phyloP scores from a whole-genome alignment of 1,140 invertebrate genomes.

The Zaprionus capensis region DNA sequence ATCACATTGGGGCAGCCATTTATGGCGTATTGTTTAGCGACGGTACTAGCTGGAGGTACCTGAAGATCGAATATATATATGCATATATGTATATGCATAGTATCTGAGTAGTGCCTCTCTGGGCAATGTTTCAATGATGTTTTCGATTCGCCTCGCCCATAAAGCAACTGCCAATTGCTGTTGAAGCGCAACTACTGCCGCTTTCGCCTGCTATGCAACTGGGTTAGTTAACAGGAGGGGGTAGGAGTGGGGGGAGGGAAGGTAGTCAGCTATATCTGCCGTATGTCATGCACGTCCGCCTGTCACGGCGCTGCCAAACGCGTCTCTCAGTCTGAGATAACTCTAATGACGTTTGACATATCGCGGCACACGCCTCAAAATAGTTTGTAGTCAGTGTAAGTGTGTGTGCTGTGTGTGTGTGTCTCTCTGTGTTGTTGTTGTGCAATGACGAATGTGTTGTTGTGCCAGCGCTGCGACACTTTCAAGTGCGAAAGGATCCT shows the following conservation, averaged over 20 bases:
- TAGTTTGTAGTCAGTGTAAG: not conserved
- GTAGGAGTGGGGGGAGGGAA: not conserved
- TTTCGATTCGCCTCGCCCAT: conserved; percentile 22
- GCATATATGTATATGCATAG: not conserved
- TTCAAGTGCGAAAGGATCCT: conserved; percentile 61
- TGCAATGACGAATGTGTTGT: conserved; percentile 79
- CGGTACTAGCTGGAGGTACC: conserved; percentile 6
- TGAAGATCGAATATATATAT: not conserved
- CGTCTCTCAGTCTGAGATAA: conserved; percentile 23
- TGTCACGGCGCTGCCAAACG: conserved; percentile 16
- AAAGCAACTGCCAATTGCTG: conserved; percentile 27
- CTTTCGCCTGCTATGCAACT: conserved; percentile 45
- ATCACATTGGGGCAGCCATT: conserved; percentile 43
- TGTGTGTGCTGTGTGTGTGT: not conserved
- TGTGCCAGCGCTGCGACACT: conserved; percentile 70
- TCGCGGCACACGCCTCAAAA: conserved; percentile 52
- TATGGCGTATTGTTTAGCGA: conserved; percentile 35
- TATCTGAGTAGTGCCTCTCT: not conserved
- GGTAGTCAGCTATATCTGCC: conserved; percentile 12
- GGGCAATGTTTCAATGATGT: conserved; percentile 35
- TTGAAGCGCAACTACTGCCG: conserved; percentile 25
- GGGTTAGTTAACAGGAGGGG: conserved; percentile 30
- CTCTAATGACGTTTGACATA: conserved; percentile 77
- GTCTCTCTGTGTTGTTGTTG: conserved; percentile 20
- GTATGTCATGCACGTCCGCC: conserved; percentile 36